Evolutionary conservation across 2,797 vertebrate genomes (phyloP), one percentile per base, ranked within the genome.

Genomic region (Lycodopsis pacificus): DNA sequence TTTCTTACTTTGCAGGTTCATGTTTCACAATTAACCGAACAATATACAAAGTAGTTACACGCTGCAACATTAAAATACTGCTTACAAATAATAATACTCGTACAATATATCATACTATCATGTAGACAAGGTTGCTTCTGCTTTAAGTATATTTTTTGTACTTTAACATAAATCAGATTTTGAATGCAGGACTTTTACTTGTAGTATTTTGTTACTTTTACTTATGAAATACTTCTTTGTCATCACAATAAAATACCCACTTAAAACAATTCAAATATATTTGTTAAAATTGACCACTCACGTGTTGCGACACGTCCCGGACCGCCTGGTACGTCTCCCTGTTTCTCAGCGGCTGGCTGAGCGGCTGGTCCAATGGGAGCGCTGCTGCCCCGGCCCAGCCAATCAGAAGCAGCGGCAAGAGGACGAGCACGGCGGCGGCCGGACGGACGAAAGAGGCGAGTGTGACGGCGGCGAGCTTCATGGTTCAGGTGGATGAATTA

Each of bases 391-490:
- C 73, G 1, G 56, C 30, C 81, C 88, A 88, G 71, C 88, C 87
- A 66, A 91, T 84, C 86, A 93, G 76, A 30, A 93, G 66, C 71
- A 91, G 76, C 6, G 76, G 65, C 62, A 90, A 72, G 17, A 91
- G 7, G 4, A 73, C 9, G 42, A 89, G 46, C 20, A 59, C 0
- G 38, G 65, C 32, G 20, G 48, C 38, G 0, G 76, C 72, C 0
- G 74, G 63, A 17, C 53, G 73, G 49, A 85, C 9, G 65, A 58
- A 5, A 13, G 80, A 71, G 54, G 20, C 15, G 19, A 75, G 6
- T 0, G 69, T 2, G 25, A 74, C 7, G 10, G 57, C 1, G 69
- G 7, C 0, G 57, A 65, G 27, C 77, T 85, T 85, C 92, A 93
- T 92, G 5, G 15, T 82, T 49, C 34, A 17, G 12, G 9, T 15